Percentiles rank a stretch among this genome's conserved stretches.
These are phyloP conservation scores for Lucinisca nassula DNA, from an alignment of 2,888 invertebrate species.

Conservation along the genomic window DNA sequence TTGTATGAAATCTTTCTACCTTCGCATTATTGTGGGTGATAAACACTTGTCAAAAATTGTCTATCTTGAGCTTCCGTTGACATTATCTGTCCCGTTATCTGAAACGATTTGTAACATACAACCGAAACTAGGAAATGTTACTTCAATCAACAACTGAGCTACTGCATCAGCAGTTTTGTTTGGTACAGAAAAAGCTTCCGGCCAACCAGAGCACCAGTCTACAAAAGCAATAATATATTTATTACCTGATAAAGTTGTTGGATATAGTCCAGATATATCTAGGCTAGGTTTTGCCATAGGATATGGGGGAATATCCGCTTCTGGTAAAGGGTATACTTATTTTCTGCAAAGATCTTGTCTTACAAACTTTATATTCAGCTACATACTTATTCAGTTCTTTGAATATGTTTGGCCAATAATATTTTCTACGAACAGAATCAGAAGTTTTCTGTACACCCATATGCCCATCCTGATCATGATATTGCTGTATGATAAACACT, in stretches of 20 bases:
- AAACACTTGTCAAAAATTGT: too few species aligned
- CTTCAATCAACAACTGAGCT: conserved; percentile 29
- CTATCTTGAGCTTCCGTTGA: too few species aligned
- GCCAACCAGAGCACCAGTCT: conserved; percentile 35
- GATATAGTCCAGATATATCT: conserved; percentile 53
- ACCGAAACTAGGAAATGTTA: conserved; percentile 33
- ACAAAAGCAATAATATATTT: conserved; percentile 38
- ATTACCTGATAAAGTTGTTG: conserved; percentile 44
- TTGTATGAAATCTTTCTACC: too few species aligned
- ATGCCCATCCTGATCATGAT: conserved; percentile 58
- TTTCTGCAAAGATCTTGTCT: too few species aligned
- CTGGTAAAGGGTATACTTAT: too few species aligned
- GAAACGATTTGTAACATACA: conserved; percentile 26
- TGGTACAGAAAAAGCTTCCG: conserved; percentile 47
- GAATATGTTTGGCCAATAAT: too few species aligned
- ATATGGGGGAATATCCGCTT: conserved; percentile 61
- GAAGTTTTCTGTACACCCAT: too few species aligned
- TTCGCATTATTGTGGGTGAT: too few species aligned
- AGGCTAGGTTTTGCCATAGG: conserved; percentile 51
- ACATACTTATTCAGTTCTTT: too few species aligned
- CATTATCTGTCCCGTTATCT: conserved; percentile 48
- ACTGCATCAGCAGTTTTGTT: conserved; percentile 44
- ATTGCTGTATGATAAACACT: conserved; percentile 18
- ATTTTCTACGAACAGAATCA: too few species aligned
- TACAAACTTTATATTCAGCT: too few species aligned